Evolutionary conservation across 1,140 invertebrate species (phyloP).

Genomic region (Cydia pomonella): DNA sequence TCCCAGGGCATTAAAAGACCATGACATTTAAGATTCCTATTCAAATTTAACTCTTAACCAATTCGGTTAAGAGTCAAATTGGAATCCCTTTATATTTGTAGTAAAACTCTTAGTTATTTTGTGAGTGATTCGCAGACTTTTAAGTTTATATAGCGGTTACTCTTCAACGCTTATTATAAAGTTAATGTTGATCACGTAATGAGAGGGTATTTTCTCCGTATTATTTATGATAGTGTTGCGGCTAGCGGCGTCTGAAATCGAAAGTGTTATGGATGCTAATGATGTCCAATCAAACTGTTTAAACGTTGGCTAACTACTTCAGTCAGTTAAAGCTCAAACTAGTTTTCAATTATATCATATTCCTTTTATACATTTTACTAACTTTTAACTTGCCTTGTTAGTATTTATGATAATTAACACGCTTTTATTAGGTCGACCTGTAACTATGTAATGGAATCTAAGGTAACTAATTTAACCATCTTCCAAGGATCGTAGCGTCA

Average conservation of each 20-base stretch:
- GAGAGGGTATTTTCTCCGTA: slow-evolving; percentile 11
- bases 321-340: slow-evolving; percentile 5
- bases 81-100: background rate
- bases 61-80: background rate
- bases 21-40: background rate
- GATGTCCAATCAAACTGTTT: slow-evolving; percentile 13
- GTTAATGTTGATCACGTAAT: slow-evolving; percentile 15
- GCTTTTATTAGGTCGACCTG: too few species aligned
- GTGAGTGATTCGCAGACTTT: slow-evolving; percentile 3
- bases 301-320: slow-evolving; percentile 9
- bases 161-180: slow-evolving; percentile 15
- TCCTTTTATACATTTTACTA: background rate
- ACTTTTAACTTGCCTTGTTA: too few species aligned
- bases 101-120: background rate
- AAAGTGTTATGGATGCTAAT: slow-evolving; percentile 30
- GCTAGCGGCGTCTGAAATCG: background rate
- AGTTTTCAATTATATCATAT: slow-evolving; percentile 4
- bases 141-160: slow-evolving; percentile 1
- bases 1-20: background rate
- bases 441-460: too few species aligned
- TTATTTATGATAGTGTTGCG: slow-evolving; percentile 12
- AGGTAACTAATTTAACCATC: too few species aligned
- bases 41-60: background rate
- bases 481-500: too few species aligned
- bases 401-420: too few species aligned